Evolutionary conservation across 2,888 invertebrate genomes (phyloP).

Genomic region (Heliconius sara): DNA sequence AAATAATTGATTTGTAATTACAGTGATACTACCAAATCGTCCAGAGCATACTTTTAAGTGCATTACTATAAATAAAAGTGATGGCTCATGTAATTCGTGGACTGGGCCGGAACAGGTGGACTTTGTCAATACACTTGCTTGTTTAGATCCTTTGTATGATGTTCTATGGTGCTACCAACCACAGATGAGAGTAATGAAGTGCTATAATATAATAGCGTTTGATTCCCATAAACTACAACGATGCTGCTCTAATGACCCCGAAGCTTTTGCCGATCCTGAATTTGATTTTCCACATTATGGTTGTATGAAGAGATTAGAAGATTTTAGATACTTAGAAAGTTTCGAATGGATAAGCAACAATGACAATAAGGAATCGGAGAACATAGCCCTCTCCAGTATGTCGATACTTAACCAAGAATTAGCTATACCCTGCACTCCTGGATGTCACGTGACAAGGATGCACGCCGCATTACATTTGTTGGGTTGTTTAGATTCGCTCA

Average conservation of each 20-base stretch:
- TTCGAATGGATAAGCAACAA: constrained; percentile 65
- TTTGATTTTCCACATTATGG: constrained; percentile 75
- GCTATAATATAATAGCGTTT: constrained; percentile 93
- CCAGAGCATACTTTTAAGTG: constrained; percentile 92
- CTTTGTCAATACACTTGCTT: constrained; percentile 90
- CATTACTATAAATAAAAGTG: constrained; percentile 93
- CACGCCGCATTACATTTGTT: constrained; percentile 96
- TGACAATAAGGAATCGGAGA: constrained; percentile 62
- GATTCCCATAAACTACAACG: constrained; percentile 84
- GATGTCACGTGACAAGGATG: constrained; percentile 89
- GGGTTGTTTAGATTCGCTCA: constrained; percentile 94
- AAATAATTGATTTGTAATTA: constrained; percentile 49
- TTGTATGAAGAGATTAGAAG: constrained; percentile 72
- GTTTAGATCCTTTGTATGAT: constrained; percentile 96
- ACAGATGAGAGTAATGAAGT: constrained; percentile 85
- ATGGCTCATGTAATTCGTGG: constrained; percentile 94
- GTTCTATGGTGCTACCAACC: constrained; percentile 96
- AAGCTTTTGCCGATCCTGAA: constrained; percentile 58
- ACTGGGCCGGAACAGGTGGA: constrained; percentile 92
- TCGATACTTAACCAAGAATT: constrained; percentile 92
- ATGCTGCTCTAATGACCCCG: constrained; percentile 69
- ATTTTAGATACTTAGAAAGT: constrained; percentile 71
- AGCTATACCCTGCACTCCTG: constrained; percentile 89
- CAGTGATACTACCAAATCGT: constrained; percentile 92
- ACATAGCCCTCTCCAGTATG: constrained; percentile 70